A percentile compares a stretch with the other conserved stretches of the same genome.
Evolutionary conservation across 2,113 vertebrate species (phyloP).

Genomic region (Austrofundulus limnaeus): DNA sequence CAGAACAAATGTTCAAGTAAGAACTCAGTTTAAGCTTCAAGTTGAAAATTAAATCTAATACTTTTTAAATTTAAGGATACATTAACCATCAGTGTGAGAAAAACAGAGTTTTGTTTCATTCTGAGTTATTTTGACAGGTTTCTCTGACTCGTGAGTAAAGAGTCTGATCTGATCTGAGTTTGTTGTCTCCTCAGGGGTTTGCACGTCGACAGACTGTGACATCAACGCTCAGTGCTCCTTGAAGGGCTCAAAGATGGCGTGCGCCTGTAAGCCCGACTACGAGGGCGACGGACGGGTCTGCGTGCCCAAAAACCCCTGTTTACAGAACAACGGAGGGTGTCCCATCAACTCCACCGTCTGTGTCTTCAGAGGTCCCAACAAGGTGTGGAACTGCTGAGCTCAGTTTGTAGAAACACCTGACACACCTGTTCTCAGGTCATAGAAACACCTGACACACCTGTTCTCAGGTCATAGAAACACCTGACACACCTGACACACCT

Average conservation of each 20-base stretch:
- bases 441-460: no score
- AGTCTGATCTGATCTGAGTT: background rate
- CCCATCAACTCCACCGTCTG: conserved; percentile 85
- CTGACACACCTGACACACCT: no score
- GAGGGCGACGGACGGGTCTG: conserved; percentile 87
- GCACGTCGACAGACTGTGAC: conserved; percentile 80
- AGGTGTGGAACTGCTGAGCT: conserved; percentile 73
- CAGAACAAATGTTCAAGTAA: conserved; percentile 65
- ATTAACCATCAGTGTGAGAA: no score
- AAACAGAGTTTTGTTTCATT: background rate
- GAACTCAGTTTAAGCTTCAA: no score
- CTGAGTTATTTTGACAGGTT: background rate
- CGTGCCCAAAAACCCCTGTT: conserved; percentile 85
- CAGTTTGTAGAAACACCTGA: background rate
- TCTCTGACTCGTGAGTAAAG: background rate
- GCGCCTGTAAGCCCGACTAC: conserved; percentile 83
- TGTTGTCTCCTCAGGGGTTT: conserved; percentile 65
- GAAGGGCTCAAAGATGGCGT: conserved; percentile 71
- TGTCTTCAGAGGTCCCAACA: conserved; percentile 79
- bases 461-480: no score
- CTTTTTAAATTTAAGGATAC: no score
- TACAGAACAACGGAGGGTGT: conserved; percentile 85
- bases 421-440: no score
- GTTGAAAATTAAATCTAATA: no score
- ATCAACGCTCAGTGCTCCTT: conserved; percentile 79